phyloP scores from a whole-genome alignment of 2,888 invertebrate species.

The Glyphotaelius pellucidus region DNA sequence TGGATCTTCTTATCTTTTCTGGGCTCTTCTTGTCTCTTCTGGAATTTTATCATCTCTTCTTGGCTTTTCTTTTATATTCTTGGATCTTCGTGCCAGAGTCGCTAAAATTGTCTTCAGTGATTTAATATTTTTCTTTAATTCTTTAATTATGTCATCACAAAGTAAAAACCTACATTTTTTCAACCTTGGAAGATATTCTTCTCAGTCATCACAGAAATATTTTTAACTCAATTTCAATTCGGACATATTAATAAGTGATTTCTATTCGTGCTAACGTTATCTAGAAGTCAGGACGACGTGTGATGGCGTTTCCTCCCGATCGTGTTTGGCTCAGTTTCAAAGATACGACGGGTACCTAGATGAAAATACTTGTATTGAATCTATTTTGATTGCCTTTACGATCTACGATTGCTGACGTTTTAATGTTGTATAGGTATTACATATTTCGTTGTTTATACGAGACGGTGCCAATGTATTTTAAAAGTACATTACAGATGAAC shows the following conservation, averaged over 20 bases:
- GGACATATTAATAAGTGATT: background rate
- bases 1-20: too few relatives aligned
- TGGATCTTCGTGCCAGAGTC: too few relatives aligned
- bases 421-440: background rate
- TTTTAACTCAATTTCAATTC: too few relatives aligned
- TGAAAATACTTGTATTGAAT: slow-evolving; percentile 6
- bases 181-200: too few relatives aligned
- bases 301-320: background rate
- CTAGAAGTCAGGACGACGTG: background rate
- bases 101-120: too few relatives aligned
- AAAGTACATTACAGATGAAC: background rate
- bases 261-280: background rate
- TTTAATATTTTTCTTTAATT: too few relatives aligned
- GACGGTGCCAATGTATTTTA: background rate
- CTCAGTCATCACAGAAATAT: too few relatives aligned
- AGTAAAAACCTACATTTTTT: too few relatives aligned
- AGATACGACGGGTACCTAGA: background rate
- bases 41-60: too few relatives aligned
- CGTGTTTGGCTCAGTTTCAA: slow-evolving; percentile 30
- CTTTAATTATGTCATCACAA: too few relatives aligned
- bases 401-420: background rate
- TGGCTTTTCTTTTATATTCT: too few relatives aligned
- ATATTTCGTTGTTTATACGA: background rate
- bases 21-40: too few relatives aligned
- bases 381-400: slow-evolving; percentile 14